Evolutionary conservation across 37 sponge, comb jelly and placozoan genomes (phyloP).

Genomic region (Tethya wilhelma): DNA sequence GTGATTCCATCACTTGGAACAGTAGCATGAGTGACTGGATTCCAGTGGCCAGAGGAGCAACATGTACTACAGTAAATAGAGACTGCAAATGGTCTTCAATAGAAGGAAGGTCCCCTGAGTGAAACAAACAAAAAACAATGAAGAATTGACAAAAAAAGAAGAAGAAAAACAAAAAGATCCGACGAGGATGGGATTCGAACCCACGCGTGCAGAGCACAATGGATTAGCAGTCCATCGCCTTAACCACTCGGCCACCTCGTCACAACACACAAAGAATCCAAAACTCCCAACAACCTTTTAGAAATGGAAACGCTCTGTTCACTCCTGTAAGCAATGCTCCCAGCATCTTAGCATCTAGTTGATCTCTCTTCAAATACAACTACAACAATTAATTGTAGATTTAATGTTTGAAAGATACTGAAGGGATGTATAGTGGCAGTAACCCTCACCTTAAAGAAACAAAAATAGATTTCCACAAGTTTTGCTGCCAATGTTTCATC

Average conservation of each 20-base stretch:
- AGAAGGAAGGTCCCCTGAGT: constrained; percentile 68
- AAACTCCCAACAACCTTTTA: constrained; percentile 68
- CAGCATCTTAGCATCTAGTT: constrained; percentile 89
- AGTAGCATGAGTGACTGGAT: constrained; percentile 96
- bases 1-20: constrained; percentile 93
- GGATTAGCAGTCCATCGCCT: constrained; percentile 99
- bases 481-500: constrained; percentile 69
- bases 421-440: neutral
- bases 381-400: neutral
- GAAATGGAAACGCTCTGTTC: constrained; percentile 94
- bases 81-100: constrained; percentile 90
- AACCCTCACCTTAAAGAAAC: constrained; percentile 86
- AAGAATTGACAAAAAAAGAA: neutral
- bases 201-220: constrained; percentile 99
- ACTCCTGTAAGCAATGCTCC: constrained; percentile 91
- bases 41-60: constrained; percentile 83
- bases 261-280: no score
- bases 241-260: constrained; percentile 99
- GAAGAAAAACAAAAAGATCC: constrained; percentile 65
- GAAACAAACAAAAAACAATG: neutral
- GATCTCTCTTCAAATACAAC: constrained; percentile 57
- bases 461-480: constrained; percentile 83
- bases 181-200: constrained; percentile 99
- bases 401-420: neutral
- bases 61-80: constrained; percentile 89